Evolutionary conservation across 2,888 invertebrate genomes (phyloP).

Genomic region (Stenolophus ochropezus): DNA sequence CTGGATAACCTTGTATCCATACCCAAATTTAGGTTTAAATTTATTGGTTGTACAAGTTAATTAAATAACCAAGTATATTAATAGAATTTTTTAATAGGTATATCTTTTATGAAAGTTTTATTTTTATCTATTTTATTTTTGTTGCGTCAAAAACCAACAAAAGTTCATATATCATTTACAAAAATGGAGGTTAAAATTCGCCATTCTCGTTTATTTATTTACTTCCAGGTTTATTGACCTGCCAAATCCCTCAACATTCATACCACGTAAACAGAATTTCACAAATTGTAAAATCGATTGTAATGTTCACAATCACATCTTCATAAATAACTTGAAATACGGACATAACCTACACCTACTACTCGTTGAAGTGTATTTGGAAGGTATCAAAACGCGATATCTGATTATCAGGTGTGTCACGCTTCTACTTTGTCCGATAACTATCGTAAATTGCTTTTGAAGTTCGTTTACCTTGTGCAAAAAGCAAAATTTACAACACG

Average conservation of each 20-base stretch:
- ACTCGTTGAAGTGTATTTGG: slow-evolving; percentile 16
- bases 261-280: slow-evolving; percentile 16
- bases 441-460: slow-evolving; percentile 60
- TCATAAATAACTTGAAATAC: not conserved
- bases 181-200: not conserved
- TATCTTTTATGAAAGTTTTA: not conserved
- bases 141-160: not conserved
- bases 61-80: no score
- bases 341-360: slow-evolving; percentile 41
- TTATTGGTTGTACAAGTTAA: no score
- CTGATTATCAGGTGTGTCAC: slow-evolving; percentile 58
- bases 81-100: no score
- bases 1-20: no score
- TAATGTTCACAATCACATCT: not conserved
- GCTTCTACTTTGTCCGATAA: slow-evolving; percentile 59
- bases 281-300: slow-evolving; percentile 20
- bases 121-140: not conserved
- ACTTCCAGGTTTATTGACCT: slow-evolving; percentile 29
- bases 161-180: not conserved
- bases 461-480: slow-evolving; percentile 59
- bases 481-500: slow-evolving; percentile 58
- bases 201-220: slow-evolving; percentile 12
- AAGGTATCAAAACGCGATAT: slow-evolving; percentile 57
- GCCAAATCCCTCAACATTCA: slow-evolving; percentile 22
- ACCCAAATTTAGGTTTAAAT: no score